phyloP scores from a whole-genome alignment of 1,140 invertebrate species.

The Belonocnema kinseyi region DNA sequence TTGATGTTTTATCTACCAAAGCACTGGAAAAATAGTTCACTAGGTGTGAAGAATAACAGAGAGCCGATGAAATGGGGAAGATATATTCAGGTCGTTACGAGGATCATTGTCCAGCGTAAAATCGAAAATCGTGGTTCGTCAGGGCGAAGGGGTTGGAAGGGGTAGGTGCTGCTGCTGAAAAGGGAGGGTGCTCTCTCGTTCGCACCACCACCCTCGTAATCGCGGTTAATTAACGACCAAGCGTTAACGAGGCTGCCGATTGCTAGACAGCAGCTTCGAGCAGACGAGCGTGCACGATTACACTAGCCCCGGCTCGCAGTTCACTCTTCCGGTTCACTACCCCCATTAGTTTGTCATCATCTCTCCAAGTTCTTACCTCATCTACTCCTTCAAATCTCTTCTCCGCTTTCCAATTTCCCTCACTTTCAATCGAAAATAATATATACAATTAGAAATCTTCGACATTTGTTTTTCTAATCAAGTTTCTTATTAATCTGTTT shows the following conservation, averaged over 20 bases:
- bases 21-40: neutral
- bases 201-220: constrained; percentile 66
- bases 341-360: constrained; percentile 26
- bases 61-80: neutral
- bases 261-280: constrained; percentile 55
- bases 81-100: constrained; percentile 19
- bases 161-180: constrained; percentile 30
- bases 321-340: constrained; percentile 54
- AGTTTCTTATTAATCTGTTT: no score
- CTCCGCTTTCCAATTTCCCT: neutral
- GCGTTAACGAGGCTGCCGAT: constrained; percentile 68
- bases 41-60: constrained; percentile 8
- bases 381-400: neutral
- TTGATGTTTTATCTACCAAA: neutral
- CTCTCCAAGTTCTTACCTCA: no score
- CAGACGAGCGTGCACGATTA: constrained; percentile 58
- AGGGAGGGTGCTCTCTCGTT: constrained; percentile 57
- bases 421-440: neutral
- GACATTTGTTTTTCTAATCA: no score
- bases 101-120: constrained; percentile 37
- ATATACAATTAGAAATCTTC: no score
- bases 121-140: constrained; percentile 35
- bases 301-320: constrained; percentile 51
- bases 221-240: constrained; percentile 68
- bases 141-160: constrained; percentile 30